A percentile compares a stretch with the other conserved stretches of the same genome.
phyloP scores from a whole-genome alignment of 2,113 vertebrate species.

The Peromyscus polionotus region DNA sequence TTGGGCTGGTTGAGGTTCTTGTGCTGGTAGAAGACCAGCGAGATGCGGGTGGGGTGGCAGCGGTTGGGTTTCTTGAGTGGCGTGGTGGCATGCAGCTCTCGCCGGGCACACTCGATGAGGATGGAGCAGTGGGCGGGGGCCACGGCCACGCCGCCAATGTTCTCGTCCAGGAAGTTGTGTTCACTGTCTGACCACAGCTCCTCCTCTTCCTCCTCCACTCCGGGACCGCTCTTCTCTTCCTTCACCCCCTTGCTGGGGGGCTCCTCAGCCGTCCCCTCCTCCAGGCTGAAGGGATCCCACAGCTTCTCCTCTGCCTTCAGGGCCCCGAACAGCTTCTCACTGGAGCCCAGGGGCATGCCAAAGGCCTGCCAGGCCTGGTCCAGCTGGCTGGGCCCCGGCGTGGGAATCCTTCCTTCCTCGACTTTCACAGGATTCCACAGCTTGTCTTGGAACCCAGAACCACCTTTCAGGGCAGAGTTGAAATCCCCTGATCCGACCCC shows the following conservation, averaged over 20 bases:
- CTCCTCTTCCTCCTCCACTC: slow-evolving; percentile 87
- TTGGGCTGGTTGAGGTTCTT: slow-evolving; percentile 99
- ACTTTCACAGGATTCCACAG: slow-evolving; percentile 88
- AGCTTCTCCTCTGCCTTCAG: slow-evolving; percentile 86
- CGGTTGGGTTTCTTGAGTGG: slow-evolving; percentile 97
- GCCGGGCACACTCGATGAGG: slow-evolving; percentile 96
- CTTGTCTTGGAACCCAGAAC: slow-evolving; percentile 83
- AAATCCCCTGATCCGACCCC: slow-evolving; percentile 87
- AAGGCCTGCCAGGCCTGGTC: slow-evolving; percentile 94
- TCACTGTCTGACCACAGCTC: slow-evolving; percentile 98
- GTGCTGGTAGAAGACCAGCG: slow-evolving; percentile 99
- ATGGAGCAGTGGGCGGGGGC: slow-evolving; percentile 97
- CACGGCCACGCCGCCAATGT: slow-evolving; percentile 97
- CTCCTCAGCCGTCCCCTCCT: slow-evolving; percentile 88
- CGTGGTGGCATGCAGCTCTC: slow-evolving; percentile 98
- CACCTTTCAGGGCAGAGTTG: slow-evolving; percentile 87
- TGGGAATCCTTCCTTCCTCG: slow-evolving; percentile 90
- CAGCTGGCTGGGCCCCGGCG: slow-evolving; percentile 88
- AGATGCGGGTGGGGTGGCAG: slow-evolving; percentile 97
- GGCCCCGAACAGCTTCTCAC: slow-evolving; percentile 75
- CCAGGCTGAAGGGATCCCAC: slow-evolving; percentile 90
- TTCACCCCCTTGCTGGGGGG: slow-evolving; percentile 78
- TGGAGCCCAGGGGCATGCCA: slow-evolving; percentile 85
- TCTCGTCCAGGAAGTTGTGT: slow-evolving; percentile 98
- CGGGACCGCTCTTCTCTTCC: slow-evolving; percentile 80